A percentile compares a stretch with the other conserved stretches of the same genome.
Evolutionary conservation across 2,888 invertebrate genomes (phyloP).

Genomic region (Zhuqinia jingwanae): DNA sequence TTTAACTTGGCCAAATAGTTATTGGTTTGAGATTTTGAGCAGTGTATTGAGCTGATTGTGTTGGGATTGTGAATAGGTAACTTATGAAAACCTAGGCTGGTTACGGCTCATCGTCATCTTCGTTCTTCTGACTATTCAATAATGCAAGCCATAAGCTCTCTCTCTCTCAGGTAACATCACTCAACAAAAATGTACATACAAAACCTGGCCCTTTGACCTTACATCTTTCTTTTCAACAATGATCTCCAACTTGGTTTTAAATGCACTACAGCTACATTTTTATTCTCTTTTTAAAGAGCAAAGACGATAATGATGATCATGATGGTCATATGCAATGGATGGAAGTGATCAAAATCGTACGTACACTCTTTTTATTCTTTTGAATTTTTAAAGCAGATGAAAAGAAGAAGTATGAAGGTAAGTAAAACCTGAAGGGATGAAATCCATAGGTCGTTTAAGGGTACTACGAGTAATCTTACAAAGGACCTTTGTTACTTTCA

Average conservation of each 20-base stretch:
- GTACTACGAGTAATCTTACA: slow-evolving; percentile 10
- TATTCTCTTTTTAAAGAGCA: slow-evolving; percentile 40
- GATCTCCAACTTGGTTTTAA: slow-evolving; percentile 7
- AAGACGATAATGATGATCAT: slow-evolving; percentile 20
- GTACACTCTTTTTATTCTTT: slow-evolving; percentile 37
- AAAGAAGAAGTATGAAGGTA: slow-evolving; percentile 13
- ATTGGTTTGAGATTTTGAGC: no score
- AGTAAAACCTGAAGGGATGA: slow-evolving; percentile 6
- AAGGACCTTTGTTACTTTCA: slow-evolving; percentile 28
- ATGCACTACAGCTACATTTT: slow-evolving; percentile 15
- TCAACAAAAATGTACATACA: slow-evolving; percentile 60
- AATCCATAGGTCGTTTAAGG: slow-evolving; percentile 7
- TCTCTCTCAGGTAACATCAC: slow-evolving; percentile 46
- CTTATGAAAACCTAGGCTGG: neutral
- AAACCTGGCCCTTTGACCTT: slow-evolving; percentile 51
- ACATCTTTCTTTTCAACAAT: slow-evolving; percentile 28
- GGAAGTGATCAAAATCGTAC: slow-evolving; percentile 65
- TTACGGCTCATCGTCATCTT: no score
- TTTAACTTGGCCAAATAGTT: no score
- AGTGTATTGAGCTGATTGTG: neutral
- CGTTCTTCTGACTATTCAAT: neutral
- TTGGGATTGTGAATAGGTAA: neutral
- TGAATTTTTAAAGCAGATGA: neutral
- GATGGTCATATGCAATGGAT: no score
- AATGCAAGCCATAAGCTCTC: no score